Conservation (phyloP, 1,140 invertebrate genomes). For the Bombus balteatus region DNA sequence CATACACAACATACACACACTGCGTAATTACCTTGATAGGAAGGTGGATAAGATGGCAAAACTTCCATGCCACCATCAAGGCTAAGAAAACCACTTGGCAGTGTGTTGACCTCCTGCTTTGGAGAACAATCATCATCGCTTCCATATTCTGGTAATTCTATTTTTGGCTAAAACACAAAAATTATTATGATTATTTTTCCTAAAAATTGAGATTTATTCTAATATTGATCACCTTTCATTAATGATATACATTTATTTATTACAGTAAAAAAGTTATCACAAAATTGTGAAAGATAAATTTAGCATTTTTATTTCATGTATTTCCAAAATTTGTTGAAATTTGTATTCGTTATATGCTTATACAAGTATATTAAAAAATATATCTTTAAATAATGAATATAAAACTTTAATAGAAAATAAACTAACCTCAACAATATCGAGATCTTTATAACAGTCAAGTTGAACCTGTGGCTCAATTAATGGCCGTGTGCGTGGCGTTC, state of each 20-base stretch:
- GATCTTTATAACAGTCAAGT: constrained; percentile 82
- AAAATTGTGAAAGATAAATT: neutral
- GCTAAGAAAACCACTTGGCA: constrained; percentile 80
- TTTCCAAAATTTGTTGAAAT: neutral
- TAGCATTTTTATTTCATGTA: neutral
- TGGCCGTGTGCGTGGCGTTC: constrained; percentile 78
- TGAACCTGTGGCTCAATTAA: constrained; percentile 82
- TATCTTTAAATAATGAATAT: neutral
- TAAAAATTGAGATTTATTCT: neutral
- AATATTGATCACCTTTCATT: neutral
- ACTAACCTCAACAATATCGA: constrained; percentile 81
- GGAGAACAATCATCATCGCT: constrained; percentile 83
- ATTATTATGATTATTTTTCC: constrained; percentile 6
- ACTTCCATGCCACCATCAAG: constrained; percentile 82
- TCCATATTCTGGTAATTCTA: constrained; percentile 85
- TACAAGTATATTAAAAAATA: neutral
- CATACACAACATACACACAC: constrained; percentile 7
- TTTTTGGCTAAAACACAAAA: constrained; percentile 80
- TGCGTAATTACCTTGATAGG: constrained; percentile 76
- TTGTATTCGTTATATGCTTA: neutral
- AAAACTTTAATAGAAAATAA: neutral
- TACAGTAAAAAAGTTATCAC: neutral
- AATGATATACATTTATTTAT: neutral
- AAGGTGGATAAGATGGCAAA: constrained; percentile 79
- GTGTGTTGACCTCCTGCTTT: constrained; percentile 80